Percentiles rank a stretch among this genome's conserved stretches.
phyloP scores from a whole-genome alignment of 2,113 vertebrate genomes.

The Abramis brama region DNA sequence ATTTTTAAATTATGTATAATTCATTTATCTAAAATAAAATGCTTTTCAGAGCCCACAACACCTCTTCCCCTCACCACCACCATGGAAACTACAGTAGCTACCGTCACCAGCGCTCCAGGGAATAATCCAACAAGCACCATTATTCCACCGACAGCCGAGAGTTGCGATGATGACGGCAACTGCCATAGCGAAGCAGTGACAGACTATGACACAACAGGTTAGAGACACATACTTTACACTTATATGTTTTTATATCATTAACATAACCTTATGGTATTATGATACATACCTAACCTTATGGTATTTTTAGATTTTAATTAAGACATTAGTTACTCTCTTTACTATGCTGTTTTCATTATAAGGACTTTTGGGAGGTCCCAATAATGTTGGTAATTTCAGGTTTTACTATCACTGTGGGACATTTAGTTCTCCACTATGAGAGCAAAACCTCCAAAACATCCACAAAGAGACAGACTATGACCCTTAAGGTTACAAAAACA shows the following conservation, averaged over 20 bases:
- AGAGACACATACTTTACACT: constrained; percentile 60
- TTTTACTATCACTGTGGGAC: constrained; percentile 16
- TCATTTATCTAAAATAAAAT: neutral
- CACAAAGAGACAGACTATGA: constrained; percentile 25
- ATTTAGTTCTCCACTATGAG: neutral
- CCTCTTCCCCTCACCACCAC: constrained; percentile 67
- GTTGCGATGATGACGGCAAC: constrained; percentile 54
- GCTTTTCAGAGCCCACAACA: constrained; percentile 66
- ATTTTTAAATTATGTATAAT: neutral
- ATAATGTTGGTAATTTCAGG: neutral
- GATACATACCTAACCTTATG: too few relatives aligned
- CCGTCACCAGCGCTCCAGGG: constrained; percentile 54
- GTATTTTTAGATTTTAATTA: constrained; percentile 37
- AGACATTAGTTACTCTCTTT: neutral
- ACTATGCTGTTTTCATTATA: constrained; percentile 1
- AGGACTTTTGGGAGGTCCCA: neutral
- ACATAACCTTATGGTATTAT: constrained; percentile 1
- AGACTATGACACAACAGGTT: constrained; percentile 59
- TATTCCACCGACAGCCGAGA: neutral
- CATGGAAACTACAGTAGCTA: constrained; percentile 53
- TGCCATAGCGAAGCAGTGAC: constrained; percentile 53
- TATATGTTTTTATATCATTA: constrained; percentile 42
- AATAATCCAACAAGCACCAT: constrained; percentile 48
- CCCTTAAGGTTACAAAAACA: constrained; percentile 34
- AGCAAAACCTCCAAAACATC: constrained; percentile 22